phyloP scores from a whole-genome alignment of 1,140 invertebrate species.

The Melipona quadrifasciata region DNA sequence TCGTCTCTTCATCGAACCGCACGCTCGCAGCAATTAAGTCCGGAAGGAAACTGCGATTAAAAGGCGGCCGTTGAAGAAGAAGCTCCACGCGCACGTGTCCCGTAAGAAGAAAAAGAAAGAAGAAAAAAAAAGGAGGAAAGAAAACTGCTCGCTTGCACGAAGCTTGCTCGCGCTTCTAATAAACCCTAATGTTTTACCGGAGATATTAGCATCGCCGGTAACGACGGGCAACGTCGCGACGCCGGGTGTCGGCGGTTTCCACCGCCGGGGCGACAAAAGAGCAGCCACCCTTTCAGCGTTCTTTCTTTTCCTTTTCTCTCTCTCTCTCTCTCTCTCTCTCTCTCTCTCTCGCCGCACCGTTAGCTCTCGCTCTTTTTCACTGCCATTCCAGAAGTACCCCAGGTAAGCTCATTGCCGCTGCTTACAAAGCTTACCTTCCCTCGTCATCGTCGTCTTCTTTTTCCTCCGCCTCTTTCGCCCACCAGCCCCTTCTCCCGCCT shows the following conservation, averaged over 20 bases:
- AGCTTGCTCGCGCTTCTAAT: conserved; percentile 30
- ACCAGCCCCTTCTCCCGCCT: no score
- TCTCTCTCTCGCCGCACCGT: background rate
- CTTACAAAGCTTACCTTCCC: conserved; percentile 41
- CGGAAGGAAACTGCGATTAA: background rate
- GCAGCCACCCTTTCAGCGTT: conserved; percentile 35
- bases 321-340: no score
- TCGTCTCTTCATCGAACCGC: background rate
- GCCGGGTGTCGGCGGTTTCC: conserved; percentile 15
- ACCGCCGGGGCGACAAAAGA: conserved; percentile 32
- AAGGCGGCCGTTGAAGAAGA: background rate
- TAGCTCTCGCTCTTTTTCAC: conserved; percentile 38
- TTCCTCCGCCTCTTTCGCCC: background rate
- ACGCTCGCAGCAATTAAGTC: background rate
- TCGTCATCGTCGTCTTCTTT: background rate
- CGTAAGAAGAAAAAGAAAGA: background rate
- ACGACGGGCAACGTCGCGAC: conserved; percentile 27
- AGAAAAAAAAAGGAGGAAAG: background rate
- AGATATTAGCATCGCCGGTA: conserved; percentile 40
- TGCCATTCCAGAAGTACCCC: conserved; percentile 27
- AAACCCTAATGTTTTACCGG: conserved; percentile 40
- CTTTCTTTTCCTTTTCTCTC: background rate
- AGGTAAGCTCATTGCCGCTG: conserved; percentile 52
- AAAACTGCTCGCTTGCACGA: conserved; percentile 22
- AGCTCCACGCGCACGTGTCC: background rate